Evolutionary conservation across 2,888 invertebrate genomes (phyloP).

Genomic region (Caenorhabditis sp.): DNA sequence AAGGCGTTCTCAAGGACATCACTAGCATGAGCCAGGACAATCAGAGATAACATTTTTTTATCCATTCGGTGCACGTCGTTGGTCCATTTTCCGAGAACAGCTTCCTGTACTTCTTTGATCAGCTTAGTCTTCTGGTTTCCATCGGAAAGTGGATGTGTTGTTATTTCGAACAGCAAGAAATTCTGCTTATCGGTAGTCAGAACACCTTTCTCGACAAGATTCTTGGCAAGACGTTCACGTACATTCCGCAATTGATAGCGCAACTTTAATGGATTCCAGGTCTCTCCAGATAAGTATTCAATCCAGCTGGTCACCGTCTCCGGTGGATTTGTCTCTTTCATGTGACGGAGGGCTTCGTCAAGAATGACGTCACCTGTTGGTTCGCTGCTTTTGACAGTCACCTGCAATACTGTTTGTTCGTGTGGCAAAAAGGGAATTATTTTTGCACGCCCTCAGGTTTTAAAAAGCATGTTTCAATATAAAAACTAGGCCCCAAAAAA

Average conservation of each 20-base stretch:
- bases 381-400: conserved; percentile 90
- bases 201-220: conserved; percentile 93
- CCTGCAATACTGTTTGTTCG: conserved; percentile 71
- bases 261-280: conserved; percentile 99
- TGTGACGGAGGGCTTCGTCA: conserved; percentile 93
- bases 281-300: conserved; percentile 97
- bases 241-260: conserved; percentile 99
- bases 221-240: conserved; percentile 97
- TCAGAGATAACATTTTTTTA: conserved; percentile 93
- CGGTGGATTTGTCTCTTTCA: conserved; percentile 97
- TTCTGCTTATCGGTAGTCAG: conserved; percentile 86
- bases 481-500: too few relatives aligned
- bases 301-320: conserved; percentile 99
- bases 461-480: too few relatives aligned
- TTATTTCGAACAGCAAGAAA: conserved; percentile 99
- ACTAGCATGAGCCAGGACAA: conserved; percentile 96
- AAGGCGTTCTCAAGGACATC: conserved; percentile 99
- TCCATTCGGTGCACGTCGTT: conserved; percentile 98
- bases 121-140: conserved; percentile 95
- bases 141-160: conserved; percentile 98
- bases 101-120: conserved; percentile 96
- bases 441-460: too few relatives aligned
- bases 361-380: conserved; percentile 97
- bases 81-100: conserved; percentile 95
- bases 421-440: background rate